A percentile compares a stretch with the other conserved stretches of the same genome.
Evolutionary conservation across 2,888 invertebrate genomes (phyloP).

Genomic region (Desoria tigrina): DNA sequence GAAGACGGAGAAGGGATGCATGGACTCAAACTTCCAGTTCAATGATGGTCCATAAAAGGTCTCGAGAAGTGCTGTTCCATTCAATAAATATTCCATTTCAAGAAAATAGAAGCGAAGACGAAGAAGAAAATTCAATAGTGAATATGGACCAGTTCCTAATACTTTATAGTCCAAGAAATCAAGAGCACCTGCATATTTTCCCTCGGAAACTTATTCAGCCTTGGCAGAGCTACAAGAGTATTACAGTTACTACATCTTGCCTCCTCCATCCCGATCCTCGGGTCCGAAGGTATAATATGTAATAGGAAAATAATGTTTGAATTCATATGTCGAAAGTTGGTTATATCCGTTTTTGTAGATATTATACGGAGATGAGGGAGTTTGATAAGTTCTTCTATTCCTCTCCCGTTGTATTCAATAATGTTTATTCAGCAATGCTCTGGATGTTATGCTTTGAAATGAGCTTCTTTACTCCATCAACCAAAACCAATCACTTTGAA

Average conservation of each 20-base stretch:
- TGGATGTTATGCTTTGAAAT: constrained; percentile 1
- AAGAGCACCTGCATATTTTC: constrained; percentile 49
- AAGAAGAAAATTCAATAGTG: constrained; percentile 22
- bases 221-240: background rate
- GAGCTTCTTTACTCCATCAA: background rate
- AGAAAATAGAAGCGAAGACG: constrained; percentile 19
- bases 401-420: background rate
- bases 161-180: constrained; percentile 27
- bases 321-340: no score
- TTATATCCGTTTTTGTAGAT: no score
- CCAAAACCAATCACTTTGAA: constrained; percentile 3
- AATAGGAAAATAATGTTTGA: no score
- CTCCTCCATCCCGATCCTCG: no score
- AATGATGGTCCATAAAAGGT: constrained; percentile 42
- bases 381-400: no score
- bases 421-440: background rate
- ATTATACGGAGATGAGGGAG: no score
- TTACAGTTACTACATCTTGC: no score
- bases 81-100: constrained; percentile 44
- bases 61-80: constrained; percentile 38
- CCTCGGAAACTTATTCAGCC: constrained; percentile 27
- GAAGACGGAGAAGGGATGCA: background rate
- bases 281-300: no score
- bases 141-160: constrained; percentile 17
- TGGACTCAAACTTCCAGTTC: constrained; percentile 30